Base-by-base conservation (phyloP, 2,888 invertebrate species). In the Drosophila fulvimacula region DNA sequence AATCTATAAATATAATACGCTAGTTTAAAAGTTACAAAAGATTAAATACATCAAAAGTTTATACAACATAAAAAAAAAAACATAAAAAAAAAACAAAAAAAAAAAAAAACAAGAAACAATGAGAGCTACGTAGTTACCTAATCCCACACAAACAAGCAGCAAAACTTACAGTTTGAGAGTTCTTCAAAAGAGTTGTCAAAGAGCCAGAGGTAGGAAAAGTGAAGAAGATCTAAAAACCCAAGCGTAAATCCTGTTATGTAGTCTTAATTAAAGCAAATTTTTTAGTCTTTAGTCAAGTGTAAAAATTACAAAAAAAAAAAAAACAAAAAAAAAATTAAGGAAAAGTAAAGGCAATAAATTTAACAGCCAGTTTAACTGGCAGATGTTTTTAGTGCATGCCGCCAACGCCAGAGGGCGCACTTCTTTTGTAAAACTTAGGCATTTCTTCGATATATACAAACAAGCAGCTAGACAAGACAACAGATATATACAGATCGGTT, bases 91-190 rank as follows among this genome's bases (percentile, higher is more conserved):
- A 61, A 67, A 68, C 53, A 53, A n/a, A 44, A 69, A 65, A 60
- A 44, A 15, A 49, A 69, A 61, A 70, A 67, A 76, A 17, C 0
- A 34, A 34, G 34, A 36, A 70, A 66, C 51, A 74, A 73, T 62
- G 88, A 83, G 90, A 92, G 92, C 92, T 92, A 92, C 92, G 91
- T 92, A 92, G 92, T 91, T 91, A 92, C 92, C 92, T 92, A 89
- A 81, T 83, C 73, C 90, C 91, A 84, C 86, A 61, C 46, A 32
- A 52, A 55, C 21, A 53, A 58, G 13, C 34, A 38, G 36, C 24
- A 6, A 13, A 48, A 48, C 30, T 17, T 32, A 48, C 17, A 48
- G 48, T 19, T 53, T 39, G 24, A 48, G 41, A 59, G 42, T 61
- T 66, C 69, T 61, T 39, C 19, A 30, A 46, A 51, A 46, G 46